phyloP scores from a whole-genome alignment of 2,113 vertebrate genomes.

The Pandion haliaetus region DNA sequence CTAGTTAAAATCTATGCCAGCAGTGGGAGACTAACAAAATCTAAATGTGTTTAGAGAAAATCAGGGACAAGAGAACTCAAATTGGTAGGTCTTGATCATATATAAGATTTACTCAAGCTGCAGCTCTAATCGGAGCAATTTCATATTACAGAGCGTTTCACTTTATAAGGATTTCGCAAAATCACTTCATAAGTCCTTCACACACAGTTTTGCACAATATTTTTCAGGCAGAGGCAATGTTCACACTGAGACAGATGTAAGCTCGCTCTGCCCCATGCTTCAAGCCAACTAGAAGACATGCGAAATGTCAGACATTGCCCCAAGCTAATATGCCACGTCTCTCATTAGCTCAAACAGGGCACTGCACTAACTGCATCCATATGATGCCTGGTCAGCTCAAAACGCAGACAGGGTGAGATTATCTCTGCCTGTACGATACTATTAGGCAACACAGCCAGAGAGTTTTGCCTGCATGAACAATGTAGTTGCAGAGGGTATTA shows the following conservation, averaged over 20 bases:
- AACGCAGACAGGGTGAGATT: conserved; percentile 2
- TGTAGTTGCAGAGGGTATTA: neutral
- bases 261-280: neutral
- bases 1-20: neutral
- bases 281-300: conserved; percentile 21
- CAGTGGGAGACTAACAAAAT: neutral
- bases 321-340: neutral
- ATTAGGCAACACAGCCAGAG: neutral
- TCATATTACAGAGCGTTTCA: neutral
- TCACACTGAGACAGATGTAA: neutral
- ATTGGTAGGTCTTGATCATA: neutral
- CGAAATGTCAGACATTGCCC: neutral
- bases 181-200: neutral
- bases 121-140: neutral
- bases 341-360: neutral
- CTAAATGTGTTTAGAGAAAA: neutral
- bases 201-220: neutral
- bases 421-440: neutral
- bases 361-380: neutral
- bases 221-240: neutral
- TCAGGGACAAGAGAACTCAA: neutral
- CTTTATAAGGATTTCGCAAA: neutral
- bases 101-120: neutral
- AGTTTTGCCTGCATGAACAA: neutral
- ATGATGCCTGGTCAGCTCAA: conserved; percentile 13